Percentiles rank a stretch among this genome's conserved stretches.
Evolutionary conservation across 2,797 vertebrate genomes (phyloP).

Genomic region (Pterois miles): DNA sequence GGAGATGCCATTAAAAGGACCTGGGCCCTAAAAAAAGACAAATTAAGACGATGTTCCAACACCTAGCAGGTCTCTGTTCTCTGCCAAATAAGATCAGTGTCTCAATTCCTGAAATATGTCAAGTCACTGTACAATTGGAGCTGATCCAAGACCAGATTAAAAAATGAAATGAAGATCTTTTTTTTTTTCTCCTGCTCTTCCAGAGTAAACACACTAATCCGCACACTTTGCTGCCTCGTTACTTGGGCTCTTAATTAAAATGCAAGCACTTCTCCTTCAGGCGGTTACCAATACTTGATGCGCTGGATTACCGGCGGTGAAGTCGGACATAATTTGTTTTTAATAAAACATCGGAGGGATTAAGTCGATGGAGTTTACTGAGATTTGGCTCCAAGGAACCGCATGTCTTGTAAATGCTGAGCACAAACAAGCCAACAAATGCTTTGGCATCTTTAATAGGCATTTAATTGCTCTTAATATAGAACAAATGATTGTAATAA

Average conservation of each 20-base stretch:
- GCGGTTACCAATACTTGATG: constrained; percentile 85
- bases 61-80: constrained; percentile 50
- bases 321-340: constrained; percentile 85
- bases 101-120: constrained; percentile 73
- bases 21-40: background rate
- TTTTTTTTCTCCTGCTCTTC: constrained; percentile 61
- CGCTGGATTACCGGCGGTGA: constrained; percentile 80
- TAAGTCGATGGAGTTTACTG: constrained; percentile 82
- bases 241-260: constrained; percentile 87
- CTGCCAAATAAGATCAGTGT: constrained; percentile 60
- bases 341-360: constrained; percentile 84
- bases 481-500: constrained; percentile 77
- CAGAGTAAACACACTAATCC: constrained; percentile 84
- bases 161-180: constrained; percentile 76
- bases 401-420: constrained; percentile 68
- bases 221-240: constrained; percentile 81
- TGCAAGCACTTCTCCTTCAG: constrained; percentile 79
- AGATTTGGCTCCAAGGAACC: constrained; percentile 79
- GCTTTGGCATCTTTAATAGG: constrained; percentile 78
- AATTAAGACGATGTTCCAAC: constrained; percentile 32
- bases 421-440: constrained; percentile 80
- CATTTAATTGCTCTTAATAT: constrained; percentile 84
- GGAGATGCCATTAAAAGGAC: constrained; percentile 5
- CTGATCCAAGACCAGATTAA: constrained; percentile 75
- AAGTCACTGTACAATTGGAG: constrained; percentile 75